These are phyloP conservation scores for Myrmecobius fasciatus DNA, from an alignment of 2,113 vertebrate species.

Conservation along the genomic window DNA sequence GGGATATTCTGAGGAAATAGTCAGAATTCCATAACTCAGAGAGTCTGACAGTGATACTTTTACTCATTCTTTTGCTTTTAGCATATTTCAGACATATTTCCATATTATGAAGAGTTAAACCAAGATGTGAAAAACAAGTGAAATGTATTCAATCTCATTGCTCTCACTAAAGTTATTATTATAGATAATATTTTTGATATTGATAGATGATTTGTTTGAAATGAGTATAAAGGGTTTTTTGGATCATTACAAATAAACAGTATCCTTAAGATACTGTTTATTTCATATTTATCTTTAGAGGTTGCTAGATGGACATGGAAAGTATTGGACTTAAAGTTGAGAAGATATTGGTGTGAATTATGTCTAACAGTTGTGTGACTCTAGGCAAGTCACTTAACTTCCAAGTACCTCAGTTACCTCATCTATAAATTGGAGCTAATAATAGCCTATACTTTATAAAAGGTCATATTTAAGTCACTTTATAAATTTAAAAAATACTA, in stretches of 20 bases:
- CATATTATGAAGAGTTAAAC: background rate
- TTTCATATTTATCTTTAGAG: background rate
- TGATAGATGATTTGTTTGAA: too few species aligned
- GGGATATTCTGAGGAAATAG: background rate
- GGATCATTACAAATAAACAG: background rate
- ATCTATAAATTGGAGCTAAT: background rate
- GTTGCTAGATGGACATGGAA: background rate
- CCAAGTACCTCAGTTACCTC: background rate
- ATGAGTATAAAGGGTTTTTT: background rate
- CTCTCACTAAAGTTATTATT: background rate
- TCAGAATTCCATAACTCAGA: background rate
- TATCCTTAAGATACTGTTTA: background rate
- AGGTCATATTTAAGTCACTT: background rate
- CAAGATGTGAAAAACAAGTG: background rate
- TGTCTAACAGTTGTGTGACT: background rate
- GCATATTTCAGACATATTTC: background rate
- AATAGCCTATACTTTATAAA: background rate
- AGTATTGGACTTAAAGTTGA: background rate
- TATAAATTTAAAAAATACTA: background rate
- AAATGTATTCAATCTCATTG: background rate
- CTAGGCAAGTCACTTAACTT: background rate
- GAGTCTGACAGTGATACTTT: background rate
- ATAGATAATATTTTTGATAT: background rate
- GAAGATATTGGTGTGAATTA: background rate
- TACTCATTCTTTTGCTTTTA: background rate